Conservation (phyloP, 2,888 invertebrate species). For the Masnerella sp. region DNA sequence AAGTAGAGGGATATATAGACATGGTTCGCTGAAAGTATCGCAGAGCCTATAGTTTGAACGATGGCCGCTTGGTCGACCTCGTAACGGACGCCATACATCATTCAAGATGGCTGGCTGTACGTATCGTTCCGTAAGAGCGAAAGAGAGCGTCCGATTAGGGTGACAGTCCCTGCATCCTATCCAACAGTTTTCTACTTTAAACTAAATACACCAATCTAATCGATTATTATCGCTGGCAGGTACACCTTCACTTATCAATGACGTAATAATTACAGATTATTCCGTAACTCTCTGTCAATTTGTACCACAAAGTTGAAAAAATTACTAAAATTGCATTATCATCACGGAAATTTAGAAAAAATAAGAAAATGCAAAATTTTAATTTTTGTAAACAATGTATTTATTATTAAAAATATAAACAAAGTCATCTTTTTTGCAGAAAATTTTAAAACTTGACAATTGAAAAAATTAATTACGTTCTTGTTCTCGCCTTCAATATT, state of each 20-base stretch:
- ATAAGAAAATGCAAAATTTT: too few species aligned
- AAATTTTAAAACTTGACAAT: slow-evolving; percentile 30
- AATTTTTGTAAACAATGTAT: too few species aligned
- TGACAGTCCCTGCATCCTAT: slow-evolving; percentile 71
- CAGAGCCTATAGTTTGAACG: slow-evolving; percentile 77
- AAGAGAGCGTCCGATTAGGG: slow-evolving; percentile 69
- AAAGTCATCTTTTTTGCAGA: neutral
- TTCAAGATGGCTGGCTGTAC: slow-evolving; percentile 79
- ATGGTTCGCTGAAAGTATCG: slow-evolving; percentile 67
- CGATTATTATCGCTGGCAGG: slow-evolving; percentile 50
- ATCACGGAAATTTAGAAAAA: too few species aligned
- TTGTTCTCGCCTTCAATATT: slow-evolving; percentile 52
- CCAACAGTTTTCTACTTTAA: slow-evolving; percentile 59
- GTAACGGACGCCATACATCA: slow-evolving; percentile 81
- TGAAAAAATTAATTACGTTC: slow-evolving; percentile 54
- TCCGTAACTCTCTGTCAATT: slow-evolving; percentile 19
- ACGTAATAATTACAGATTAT: slow-evolving; percentile 37
- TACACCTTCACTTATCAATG: slow-evolving; percentile 28
- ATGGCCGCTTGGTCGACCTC: slow-evolving; percentile 80
- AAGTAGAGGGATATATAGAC: slow-evolving; percentile 63
- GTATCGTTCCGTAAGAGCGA: slow-evolving; percentile 65
- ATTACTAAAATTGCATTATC: too few species aligned
- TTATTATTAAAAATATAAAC: too few species aligned
- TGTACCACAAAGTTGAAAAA: too few species aligned
- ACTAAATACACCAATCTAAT: slow-evolving; percentile 54